Evolutionary conservation across 1,140 invertebrate genomes (phyloP), one percentile per base, ranked within the genome.

Genomic region (Trichogramma pretiosum): DNA sequence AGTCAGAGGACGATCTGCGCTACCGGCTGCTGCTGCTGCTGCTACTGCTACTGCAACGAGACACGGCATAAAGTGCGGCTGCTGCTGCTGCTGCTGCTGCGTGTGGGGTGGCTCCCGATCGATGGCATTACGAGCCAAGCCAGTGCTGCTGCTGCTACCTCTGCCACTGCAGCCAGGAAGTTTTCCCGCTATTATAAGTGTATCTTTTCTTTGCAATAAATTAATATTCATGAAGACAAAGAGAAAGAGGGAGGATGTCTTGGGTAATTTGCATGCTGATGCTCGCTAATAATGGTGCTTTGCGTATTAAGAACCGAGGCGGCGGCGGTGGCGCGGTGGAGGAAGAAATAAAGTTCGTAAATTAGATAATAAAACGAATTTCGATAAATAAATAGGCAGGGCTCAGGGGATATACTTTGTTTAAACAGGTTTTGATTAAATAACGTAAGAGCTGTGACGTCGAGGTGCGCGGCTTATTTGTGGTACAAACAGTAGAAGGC

Each of bases 141-240:
- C n/a, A n/a, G n/a, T n/a, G n/a, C n/a, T n/a, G n/a, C n/a, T n/a
- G n/a, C n/a, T n/a, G n/a, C n/a, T n/a, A n/a, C n/a, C n/a, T n/a
- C n/a, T n/a, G n/a, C n/a, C n/a, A n/a, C n/a, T n/a, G 37, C 7
- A 39, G 37, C 14, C 34, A 11, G 34, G 16, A 36, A 18, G 34
- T 33, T 33, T 33, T 5, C 18, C 7, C 35, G 35, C 35, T 36
- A 10, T 36, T n/a, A 13, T 37, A 37, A 11, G 3, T 36, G 3
- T 37, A 16, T 22, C 22, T 28, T 37, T 11, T n/a, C 3, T 34
- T 22, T 39, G n/a, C n/a, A 38, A 28, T 26, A 9, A 33, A 38
- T 45, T 44, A 38, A 49, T 44, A 49, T 49, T 49, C 35, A 49
- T 38, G 48, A 18, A 38, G n/a, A n/a, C n/a, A n/a, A n/a, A n/a